Evolutionary conservation across 23 tunicate species (phyloP), one percentile per base, ranked within the genome.

Genomic region (Ciona savignyi): DNA sequence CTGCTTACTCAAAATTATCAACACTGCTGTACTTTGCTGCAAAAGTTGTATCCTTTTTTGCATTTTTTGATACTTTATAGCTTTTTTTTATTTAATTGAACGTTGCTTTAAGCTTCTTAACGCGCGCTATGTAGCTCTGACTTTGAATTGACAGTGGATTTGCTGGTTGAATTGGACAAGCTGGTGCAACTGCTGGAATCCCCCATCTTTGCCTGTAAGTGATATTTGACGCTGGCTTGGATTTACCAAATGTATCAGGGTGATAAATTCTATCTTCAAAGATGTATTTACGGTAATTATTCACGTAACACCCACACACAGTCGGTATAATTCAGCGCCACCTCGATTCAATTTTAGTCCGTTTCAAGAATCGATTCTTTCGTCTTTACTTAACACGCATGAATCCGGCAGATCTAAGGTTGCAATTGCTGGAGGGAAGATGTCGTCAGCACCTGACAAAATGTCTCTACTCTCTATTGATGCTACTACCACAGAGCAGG

Each of bases 181-280:
- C 84, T 95, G 25, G 87, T 95, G 60, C 95, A 88, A 48, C 73
- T 95, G 68, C 71, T 95, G 28, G 99, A 95, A 65, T 95, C 99
- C n/a, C 99, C 99, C 11, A 84, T 90, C 35, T 90, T 90, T 75
- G 75, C 90, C 30, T 90, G 96, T 83, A 69, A 78, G 96, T 71
- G 4, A 70, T 0, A n/a, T n/a, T n/a, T n/a, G n/a, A n/a, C n/a
- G n/a, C n/a, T n/a, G n/a, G n/a, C n/a, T n/a, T n/a, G n/a, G n/a
- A n/a, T n/a, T n/a, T n/a, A n/a, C n/a, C n/a, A n/a, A n/a, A n/a
- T n/a, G n/a, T n/a, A n/a, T n/a, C n/a, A n/a, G n/a, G n/a, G n/a
- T n/a, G n/a, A n/a, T n/a, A n/a, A n/a, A n/a, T n/a, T n/a, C n/a
- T n/a, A n/a, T n/a, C n/a, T n/a, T n/a, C n/a, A n/a, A n/a, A n/a